Base-by-base conservation (phyloP, 1,140 invertebrate genomes). In the Papilio xuthus region DNA sequence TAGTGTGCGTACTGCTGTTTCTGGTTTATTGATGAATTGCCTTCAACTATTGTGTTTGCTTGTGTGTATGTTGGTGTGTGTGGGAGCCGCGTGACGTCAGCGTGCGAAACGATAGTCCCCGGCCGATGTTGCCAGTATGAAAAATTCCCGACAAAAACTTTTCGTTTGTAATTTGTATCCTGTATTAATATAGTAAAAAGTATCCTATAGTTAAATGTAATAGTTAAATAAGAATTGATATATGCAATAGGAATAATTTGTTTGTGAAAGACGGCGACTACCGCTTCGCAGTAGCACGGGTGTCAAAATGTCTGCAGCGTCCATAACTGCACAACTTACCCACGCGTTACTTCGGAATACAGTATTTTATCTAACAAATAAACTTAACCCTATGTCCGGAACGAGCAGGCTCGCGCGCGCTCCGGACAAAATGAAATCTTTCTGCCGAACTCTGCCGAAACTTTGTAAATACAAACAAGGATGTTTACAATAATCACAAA, bases 41-140 rank as follows among this genome's bases (percentile, higher is more conserved):
- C 89, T 94, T 93, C 89, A 84, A 86, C 85, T 92, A 90, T 92
- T 90, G 87, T 82, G 83, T 79, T 85, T 88, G 88, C 93, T 93
- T 94, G 92, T 90, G 87, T 93, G 92, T 94, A 89, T 92, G 90
- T 90, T 82, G 89, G 88, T 94, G 92, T 94, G 87, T 93, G 89
- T 86, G 84, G 78, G 85, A 90, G 83, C 87, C 90, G 85, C 86
- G 86, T 50, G 79, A 80, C 85, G 82, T 86, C 85, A 85, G 86
- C 86, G 79, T 82, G 89, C 87, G 87, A 84, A 87, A 81, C 84
- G 81, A 81, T 82, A 78, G 78, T 79, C 82, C 81, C 50, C 50
- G 50, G n/a, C 73, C 3, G 74, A 28, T 67, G 60, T 83, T 84
- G 82, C 83, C 82, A 85, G 71, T 79, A 78, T 81, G 78, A 78